Conservation (phyloP, 1,140 invertebrate species). For the Drosophila simulans region DNA sequence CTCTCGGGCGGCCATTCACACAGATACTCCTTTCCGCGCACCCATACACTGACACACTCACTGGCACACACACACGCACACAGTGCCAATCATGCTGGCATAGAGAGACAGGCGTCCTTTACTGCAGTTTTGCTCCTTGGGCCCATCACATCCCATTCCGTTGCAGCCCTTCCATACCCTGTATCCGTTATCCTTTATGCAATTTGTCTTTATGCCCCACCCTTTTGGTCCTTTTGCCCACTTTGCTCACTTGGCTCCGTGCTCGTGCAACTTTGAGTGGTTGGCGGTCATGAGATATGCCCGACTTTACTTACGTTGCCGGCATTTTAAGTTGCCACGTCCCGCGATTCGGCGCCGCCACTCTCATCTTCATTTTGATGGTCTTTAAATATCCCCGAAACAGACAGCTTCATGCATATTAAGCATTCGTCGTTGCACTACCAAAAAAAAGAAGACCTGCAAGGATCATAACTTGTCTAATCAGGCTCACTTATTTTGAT, state of each 20-base stretch:
- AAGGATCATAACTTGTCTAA: not conserved
- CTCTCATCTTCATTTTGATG: constrained; percentile 49
- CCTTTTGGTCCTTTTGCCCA: constrained; percentile 24
- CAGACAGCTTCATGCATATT: constrained; percentile 57
- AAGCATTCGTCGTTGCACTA: constrained; percentile 25
- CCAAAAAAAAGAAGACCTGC: not conserved
- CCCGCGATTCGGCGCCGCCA: not conserved
- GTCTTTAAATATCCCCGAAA: constrained; percentile 52
- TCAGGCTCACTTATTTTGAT: not conserved
- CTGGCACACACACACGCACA: not conserved
- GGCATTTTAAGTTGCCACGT: constrained; percentile 58
- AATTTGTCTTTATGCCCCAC: constrained; percentile 62
- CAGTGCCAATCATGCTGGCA: constrained; percentile 12
- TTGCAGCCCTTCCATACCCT: not conserved
- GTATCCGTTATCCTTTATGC: constrained; percentile 61
- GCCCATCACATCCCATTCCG: constrained; percentile 3
- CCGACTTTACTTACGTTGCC: constrained; percentile 32
- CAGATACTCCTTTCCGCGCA: constrained; percentile 24
- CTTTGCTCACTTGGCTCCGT: constrained; percentile 41
- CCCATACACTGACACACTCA: constrained; percentile 33
- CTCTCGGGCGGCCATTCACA: constrained; percentile 16
- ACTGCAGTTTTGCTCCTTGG: constrained; percentile 20
- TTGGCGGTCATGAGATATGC: constrained; percentile 61
- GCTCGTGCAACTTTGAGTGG: constrained; percentile 42
- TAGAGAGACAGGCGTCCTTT: constrained; percentile 12